phyloP scores from a whole-genome alignment of 2,113 vertebrate species.

The Xiphophorus couchianus region DNA sequence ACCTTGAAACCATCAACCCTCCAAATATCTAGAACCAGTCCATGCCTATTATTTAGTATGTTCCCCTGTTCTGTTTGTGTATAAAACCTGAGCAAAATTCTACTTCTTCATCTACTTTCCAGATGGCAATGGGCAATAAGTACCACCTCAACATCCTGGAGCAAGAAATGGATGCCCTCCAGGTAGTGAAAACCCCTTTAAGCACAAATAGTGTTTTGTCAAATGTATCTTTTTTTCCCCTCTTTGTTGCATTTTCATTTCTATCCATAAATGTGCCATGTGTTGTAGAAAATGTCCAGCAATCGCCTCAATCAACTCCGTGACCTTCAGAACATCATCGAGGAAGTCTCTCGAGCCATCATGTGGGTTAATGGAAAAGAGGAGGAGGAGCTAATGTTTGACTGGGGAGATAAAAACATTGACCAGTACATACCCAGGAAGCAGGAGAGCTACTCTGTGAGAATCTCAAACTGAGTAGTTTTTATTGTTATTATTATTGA shows the following conservation, averaged over 20 bases:
- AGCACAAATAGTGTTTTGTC: not conserved
- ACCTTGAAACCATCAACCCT: too few species aligned
- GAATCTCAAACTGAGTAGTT: slow-evolving; percentile 21
- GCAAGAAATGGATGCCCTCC: slow-evolving; percentile 89
- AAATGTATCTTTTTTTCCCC: not conserved
- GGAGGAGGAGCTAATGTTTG: slow-evolving; percentile 94
- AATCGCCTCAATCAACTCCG: slow-evolving; percentile 85
- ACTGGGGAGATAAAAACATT: slow-evolving; percentile 96
- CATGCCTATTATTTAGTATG: not conserved
- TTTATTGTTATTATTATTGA: not conserved
- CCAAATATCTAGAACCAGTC: too few species aligned
- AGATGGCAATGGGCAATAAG: slow-evolving; percentile 79
- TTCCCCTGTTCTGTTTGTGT: not conserved
- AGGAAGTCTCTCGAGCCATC: slow-evolving; percentile 90
- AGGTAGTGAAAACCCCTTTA: slow-evolving; percentile 79
- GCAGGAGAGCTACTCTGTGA: slow-evolving; percentile 94
- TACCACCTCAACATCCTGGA: slow-evolving; percentile 84
- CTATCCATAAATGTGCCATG: not conserved
- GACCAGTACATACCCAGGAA: slow-evolving; percentile 88
- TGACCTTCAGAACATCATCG: slow-evolving; percentile 90
- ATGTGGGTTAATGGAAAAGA: slow-evolving; percentile 98
- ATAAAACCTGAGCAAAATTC: not conserved
- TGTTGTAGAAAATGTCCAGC: slow-evolving; percentile 88
- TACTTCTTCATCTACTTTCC: not conserved
- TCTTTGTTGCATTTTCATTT: not conserved